A percentile compares a stretch with the other conserved stretches of the same genome.
These are phyloP conservation scores for Periplaneta americana DNA, from an alignment of 1,140 invertebrate species.

Conservation along the genomic window DNA sequence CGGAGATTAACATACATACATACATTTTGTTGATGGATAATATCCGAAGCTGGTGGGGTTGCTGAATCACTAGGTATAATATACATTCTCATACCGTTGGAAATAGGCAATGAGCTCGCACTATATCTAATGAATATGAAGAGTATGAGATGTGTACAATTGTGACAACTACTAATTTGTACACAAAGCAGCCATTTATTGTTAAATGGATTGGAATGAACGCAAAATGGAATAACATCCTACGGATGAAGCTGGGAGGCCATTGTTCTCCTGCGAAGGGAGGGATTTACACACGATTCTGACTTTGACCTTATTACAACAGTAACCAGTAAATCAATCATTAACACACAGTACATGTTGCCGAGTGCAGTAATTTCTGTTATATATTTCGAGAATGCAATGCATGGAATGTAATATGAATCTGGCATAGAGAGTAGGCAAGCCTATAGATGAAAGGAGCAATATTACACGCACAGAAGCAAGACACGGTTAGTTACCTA, in stretches of 20 bases:
- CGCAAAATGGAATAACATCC: background rate
- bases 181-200: background rate
- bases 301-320: background rate
- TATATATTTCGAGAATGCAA: background rate
- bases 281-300: background rate
- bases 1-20: too few relatives aligned
- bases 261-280: background rate
- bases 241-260: background rate
- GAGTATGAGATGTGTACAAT: background rate
- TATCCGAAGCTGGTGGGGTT: background rate
- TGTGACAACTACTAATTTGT: background rate
- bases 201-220: background rate
- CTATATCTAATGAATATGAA: background rate
- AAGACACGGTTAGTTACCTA: background rate
- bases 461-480: too few relatives aligned
- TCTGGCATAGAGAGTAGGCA: background rate
- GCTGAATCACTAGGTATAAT: background rate
- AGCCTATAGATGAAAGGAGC: background rate
- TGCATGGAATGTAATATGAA: background rate
- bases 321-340: background rate
- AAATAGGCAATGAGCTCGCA: background rate
- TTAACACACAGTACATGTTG: background rate
- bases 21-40: too few relatives aligned
- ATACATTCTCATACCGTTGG: background rate
- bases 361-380: background rate